phyloP scores from a whole-genome alignment of 2,888 invertebrate species.

The Eumacrocentrus americanus region DNA sequence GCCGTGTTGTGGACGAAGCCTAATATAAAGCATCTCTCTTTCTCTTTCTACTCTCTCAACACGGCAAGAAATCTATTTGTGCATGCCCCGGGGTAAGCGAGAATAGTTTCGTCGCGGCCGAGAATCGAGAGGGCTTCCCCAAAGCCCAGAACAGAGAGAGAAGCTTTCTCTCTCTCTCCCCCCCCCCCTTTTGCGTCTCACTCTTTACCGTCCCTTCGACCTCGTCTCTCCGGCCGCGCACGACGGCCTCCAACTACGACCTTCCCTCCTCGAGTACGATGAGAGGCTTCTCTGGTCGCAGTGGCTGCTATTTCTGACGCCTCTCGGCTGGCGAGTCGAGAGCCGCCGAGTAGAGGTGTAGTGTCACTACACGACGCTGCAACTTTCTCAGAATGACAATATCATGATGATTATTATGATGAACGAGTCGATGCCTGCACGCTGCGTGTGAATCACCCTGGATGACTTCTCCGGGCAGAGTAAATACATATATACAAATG shows the following conservation, averaged over 20 bases:
- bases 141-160: conserved; percentile 40
- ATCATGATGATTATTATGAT: no score
- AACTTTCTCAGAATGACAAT: background rate
- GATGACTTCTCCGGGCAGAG: no score
- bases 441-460: background rate
- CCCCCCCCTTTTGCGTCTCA: conserved; percentile 14
- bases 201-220: conserved; percentile 6
- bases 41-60: conserved; percentile 29
- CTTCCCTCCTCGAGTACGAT: conserved; percentile 29
- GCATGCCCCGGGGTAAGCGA: conserved; percentile 43
- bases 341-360: no score
- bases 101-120: conserved; percentile 43
- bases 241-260: conserved; percentile 34
- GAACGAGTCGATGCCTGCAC: no score
- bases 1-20: conserved; percentile 19
- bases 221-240: conserved; percentile 6
- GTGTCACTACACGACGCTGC: no score
- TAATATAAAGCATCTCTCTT: conserved; percentile 18
- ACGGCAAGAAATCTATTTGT: conserved; percentile 43
- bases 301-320: conserved; percentile 40
- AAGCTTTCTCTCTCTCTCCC: conserved; percentile 19
- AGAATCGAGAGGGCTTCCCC: conserved; percentile 48
- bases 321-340: conserved; percentile 33
- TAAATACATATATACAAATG: background rate
- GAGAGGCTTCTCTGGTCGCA: conserved; percentile 27